Conservation (phyloP, 2,113 vertebrate genomes). For the Apodemus speciosus region DNA sequence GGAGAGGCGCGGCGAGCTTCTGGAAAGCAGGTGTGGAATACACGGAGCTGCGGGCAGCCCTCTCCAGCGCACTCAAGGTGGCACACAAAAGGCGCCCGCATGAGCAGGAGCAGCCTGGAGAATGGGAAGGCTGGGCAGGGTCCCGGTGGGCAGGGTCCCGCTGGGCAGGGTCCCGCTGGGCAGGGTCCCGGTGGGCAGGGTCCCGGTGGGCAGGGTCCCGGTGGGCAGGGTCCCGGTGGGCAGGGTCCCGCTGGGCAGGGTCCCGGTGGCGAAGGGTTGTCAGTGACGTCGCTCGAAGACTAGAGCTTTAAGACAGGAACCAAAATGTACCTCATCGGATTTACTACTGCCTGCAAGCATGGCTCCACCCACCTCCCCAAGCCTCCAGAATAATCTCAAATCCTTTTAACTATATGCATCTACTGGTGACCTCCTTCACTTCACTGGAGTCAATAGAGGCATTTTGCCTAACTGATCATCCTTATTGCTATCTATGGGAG, state of each 20-base stretch:
- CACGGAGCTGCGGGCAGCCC: not conserved
- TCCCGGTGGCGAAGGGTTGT: not conserved
- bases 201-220: too few species aligned
- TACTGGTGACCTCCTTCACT: not conserved
- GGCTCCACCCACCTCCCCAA: not conserved
- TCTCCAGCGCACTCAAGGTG: not conserved
- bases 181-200: too few species aligned
- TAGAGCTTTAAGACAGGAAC: not conserved
- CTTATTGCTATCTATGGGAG: not conserved
- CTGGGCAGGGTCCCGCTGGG: too few species aligned
- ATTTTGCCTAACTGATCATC: not conserved
- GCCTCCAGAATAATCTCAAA: not conserved
- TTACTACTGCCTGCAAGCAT: fast-evolving
- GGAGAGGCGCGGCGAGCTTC: not conserved
- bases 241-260: too few species aligned
- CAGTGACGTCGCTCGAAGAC: not conserved
- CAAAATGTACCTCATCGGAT: not conserved
- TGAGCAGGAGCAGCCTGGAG: not conserved
- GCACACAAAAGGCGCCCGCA: not conserved
- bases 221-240: too few species aligned
- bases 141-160: too few species aligned
- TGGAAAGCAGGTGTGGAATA: not conserved
- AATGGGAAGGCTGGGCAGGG: not conserved
- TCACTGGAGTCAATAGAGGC: not conserved
- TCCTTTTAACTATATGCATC: not conserved